Base-by-base conservation (phyloP, 2,888 invertebrate species). In the Desoria tigrina region DNA sequence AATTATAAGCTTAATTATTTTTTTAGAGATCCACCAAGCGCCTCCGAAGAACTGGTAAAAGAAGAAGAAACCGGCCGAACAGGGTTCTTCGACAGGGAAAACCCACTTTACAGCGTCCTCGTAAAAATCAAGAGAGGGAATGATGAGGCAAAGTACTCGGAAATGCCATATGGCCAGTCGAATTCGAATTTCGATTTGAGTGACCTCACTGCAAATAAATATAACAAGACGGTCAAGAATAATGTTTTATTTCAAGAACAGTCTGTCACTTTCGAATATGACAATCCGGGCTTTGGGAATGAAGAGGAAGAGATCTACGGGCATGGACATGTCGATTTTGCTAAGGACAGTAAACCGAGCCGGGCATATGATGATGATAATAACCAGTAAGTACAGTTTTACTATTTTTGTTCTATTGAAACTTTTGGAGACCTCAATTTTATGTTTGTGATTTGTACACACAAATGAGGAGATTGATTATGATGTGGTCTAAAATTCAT, bases 201-300 rank as follows among this genome's bases (percentile, higher is more conserved):
- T 4, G 21, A 21, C 24, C 6, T 24, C 14, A 51, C 24, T 6
- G 51, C 18, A 51, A 51, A 26, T 24, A 11, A 3, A 7, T 26
- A 24, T 24, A 16, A 51, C 6, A 23, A 42, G 14, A 45, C 18
- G 42, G 27, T 27, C 16, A 45, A 7, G 26, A 2, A 18, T 2
- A 58, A 58, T n/a, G 58, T 18, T 2, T 26, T 58, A 27, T 58
- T 45, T 18, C 58, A 58, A 49, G 45, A 58, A 45, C 58, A 58
- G 18, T 26, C 42, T 6, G 49, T 58, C 11, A 28, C 45, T 2
- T 58, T 58, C 42, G 58, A 42, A 16, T 42, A 45, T 9, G 49
- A 58, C 28, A 58, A 58, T 21, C 42, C 21, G 7, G 49, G 45
- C 2, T 58, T 27, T 27, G 23, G 21, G 16, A 7, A 26, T 3